Percentiles rank a stretch among this genome's conserved stretches.
Conservation (phyloP, 2,888 invertebrate genomes). For the Drosophila bunnanda region DNA sequence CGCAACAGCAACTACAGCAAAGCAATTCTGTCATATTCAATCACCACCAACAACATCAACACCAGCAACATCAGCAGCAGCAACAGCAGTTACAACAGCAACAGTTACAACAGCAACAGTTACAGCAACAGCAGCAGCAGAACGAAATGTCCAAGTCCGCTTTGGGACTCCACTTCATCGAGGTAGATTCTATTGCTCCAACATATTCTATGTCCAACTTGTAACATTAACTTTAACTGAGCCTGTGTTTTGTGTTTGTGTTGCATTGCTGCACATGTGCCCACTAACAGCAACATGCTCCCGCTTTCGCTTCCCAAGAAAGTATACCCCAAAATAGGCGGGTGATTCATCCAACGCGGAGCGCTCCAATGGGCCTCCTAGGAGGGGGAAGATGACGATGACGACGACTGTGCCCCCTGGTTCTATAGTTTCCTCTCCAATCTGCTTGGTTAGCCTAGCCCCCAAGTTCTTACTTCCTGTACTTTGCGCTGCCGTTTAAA, state of each 20-base stretch:
- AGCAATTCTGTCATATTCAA: constrained; percentile 81
- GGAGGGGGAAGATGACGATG: constrained; percentile 15
- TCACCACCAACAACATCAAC: constrained; percentile 69
- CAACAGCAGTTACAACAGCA: constrained; percentile 45
- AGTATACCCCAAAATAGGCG: constrained; percentile 57
- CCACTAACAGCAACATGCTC: constrained; percentile 34
- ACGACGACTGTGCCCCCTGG: not conserved
- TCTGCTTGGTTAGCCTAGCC: constrained; percentile 33
- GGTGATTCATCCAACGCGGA: constrained; percentile 53
- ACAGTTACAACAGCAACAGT: constrained; percentile 74
- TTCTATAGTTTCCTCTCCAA: not conserved
- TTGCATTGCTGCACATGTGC: constrained; percentile 46
- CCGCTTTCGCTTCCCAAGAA: constrained; percentile 25
- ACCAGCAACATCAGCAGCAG: constrained; percentile 50
- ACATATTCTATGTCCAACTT: constrained; percentile 12
- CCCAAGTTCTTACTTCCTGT: constrained; percentile 57
- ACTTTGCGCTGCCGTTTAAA: constrained; percentile 60
- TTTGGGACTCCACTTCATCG: constrained; percentile 82
- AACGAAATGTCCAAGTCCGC: constrained; percentile 84
- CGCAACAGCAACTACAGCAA: constrained; percentile 73
- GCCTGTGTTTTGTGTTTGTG: constrained; percentile 23
- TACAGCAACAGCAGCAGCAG: constrained; percentile 81
- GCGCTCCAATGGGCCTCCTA: constrained; percentile 44
- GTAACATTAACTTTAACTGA: not conserved
- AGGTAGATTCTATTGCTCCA: constrained; percentile 81